Evolutionary conservation across 2,797 vertebrate species (phyloP), one percentile per base, ranked within the genome.

Genomic region (Falco columbarius): DNA sequence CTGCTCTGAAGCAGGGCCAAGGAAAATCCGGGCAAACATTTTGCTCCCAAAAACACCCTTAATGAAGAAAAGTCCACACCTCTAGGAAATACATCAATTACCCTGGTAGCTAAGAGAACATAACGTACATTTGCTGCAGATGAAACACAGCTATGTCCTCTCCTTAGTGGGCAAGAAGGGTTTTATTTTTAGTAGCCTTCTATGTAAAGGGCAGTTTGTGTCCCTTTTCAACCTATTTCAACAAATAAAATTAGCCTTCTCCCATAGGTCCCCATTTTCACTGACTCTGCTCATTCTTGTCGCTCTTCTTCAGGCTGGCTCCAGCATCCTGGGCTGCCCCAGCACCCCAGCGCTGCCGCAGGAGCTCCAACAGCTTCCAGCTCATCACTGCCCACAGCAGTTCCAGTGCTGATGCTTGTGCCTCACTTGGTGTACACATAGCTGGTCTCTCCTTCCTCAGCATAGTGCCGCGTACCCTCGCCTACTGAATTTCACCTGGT

Each of bases 391-490:
- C 51, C 59, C 59, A 21, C 61, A 61, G 1, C 8, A 49, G 38
- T 13, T 34, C 30, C 38, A 40, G 51, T 6, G 30, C 5, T 49
- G 42, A 21, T 47, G 32, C 59, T 76, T 15, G 19, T 0, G 0
- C 14, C 38, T 12, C 24, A 4, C 42, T 52, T 49, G 38, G 24
- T 1, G 0, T 12, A 13, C 1, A 1, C 0, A 1, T 8, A 38
- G 47, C 34, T n/a, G n/a, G 8, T 44, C 5, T 30, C 38, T 38
- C 9, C 30, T 51, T 82, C 59, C 44, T 67, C 9, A 55, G 47
- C 38, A 14, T 1, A 1, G 40, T 30, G 16, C 29, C 15, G 4
- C 24, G 12, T 26, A 18, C 19, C 47, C 66, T 42, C 5, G 29
- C 4, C 74, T 63, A 2, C 24, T 14, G 30, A 26, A 14, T 24